Conservation (phyloP, 1,140 invertebrate genomes). For the Diachasma alloeum region DNA sequence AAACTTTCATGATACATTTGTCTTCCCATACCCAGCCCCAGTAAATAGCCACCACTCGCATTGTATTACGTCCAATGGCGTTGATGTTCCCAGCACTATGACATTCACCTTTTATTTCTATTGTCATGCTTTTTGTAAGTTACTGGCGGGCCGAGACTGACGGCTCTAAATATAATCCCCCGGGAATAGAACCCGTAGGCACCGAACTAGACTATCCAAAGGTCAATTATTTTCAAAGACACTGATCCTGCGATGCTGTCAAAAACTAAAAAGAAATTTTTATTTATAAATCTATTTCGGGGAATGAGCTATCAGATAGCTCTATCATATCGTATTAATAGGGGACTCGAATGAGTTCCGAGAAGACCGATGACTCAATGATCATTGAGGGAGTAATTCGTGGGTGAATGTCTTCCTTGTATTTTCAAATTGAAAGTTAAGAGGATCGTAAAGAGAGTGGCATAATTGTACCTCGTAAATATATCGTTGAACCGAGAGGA, state of each 20-base stretch:
- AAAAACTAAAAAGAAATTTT: background rate
- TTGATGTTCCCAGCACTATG: background rate
- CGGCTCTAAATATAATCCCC: background rate
- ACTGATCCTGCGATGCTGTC: background rate
- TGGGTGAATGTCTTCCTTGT: background rate
- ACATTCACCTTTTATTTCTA: background rate
- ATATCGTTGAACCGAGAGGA: background rate
- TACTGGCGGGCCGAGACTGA: background rate
- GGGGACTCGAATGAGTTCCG: background rate
- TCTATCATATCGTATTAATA: background rate
- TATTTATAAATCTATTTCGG: background rate
- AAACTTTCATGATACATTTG: background rate
- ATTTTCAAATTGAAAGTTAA: constrained; percentile 1
- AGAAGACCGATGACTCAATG: background rate
- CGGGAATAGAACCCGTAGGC: background rate
- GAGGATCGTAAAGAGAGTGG: background rate
- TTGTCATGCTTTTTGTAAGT: background rate
- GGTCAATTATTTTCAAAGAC: background rate
- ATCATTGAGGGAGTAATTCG: background rate
- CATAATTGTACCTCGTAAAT: constrained; percentile 3
- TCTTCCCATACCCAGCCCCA: background rate
- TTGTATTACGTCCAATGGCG: too few relatives aligned
- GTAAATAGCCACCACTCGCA: too few relatives aligned
- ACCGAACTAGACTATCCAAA: background rate
- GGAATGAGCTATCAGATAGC: background rate